A percentile compares a stretch with the other conserved stretches of the same genome.
Evolutionary conservation across 2,888 invertebrate species (phyloP).

Genomic region (Tupiocoris notatus): DNA sequence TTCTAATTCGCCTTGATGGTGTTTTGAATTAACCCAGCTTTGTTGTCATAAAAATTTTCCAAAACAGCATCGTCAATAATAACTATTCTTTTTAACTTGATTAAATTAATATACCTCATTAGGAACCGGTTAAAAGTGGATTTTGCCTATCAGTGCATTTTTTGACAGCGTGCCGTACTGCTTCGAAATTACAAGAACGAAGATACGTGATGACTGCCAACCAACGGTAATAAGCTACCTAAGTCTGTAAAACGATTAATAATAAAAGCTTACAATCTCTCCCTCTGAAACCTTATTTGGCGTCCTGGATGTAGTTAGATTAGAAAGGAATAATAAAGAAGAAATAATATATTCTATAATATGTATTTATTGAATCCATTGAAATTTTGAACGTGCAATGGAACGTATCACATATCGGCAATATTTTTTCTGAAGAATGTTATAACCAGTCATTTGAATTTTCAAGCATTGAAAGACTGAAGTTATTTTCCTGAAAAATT

Average conservation of each 20-base stretch:
- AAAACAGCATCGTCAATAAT: no score
- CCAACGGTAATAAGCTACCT: no score
- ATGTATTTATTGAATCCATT: background rate
- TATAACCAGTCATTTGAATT: conserved; percentile 7
- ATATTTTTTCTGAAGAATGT: background rate
- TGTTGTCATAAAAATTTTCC: no score
- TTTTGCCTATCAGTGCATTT: background rate
- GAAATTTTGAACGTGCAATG: background rate
- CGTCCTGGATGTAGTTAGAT: background rate
- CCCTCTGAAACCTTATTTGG: background rate
- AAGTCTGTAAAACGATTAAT: no score
- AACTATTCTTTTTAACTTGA: no score
- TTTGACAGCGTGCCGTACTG: background rate
- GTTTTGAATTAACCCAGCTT: no score
- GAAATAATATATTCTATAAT: background rate
- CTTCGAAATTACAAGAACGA: background rate
- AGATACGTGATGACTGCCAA: background rate
- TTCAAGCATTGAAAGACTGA: conserved; percentile 30
- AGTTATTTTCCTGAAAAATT: conserved; percentile 26
- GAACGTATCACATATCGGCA: conserved; percentile 30
- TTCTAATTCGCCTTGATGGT: no score
- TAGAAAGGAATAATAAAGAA: background rate
- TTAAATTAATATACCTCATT: background rate
- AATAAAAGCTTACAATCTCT: background rate
- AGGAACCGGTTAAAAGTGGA: background rate